Evolutionary conservation across 2,797 vertebrate genomes (phyloP).

Genomic region (Nannoperca obscura): DNA sequence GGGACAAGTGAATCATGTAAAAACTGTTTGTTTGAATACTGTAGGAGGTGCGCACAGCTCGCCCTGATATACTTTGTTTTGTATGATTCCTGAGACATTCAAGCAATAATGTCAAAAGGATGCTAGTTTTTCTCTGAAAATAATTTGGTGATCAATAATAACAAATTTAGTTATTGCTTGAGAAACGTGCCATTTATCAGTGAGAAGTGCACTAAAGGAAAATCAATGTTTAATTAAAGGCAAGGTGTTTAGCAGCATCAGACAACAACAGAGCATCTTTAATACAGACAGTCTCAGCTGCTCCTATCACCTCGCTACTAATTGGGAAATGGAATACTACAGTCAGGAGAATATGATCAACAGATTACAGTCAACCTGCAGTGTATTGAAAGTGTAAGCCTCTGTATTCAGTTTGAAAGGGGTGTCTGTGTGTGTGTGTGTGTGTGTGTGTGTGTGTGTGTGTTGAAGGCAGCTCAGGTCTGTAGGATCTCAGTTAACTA

Average conservation of each 20-base stretch:
- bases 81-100: not conserved
- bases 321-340: constrained; percentile 15
- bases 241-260: constrained; percentile 70
- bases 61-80: no score
- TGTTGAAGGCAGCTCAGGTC: constrained; percentile 7
- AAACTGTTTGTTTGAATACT: no score
- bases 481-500: constrained; percentile 14
- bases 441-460: not conserved
- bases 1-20: not conserved
- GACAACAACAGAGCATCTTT: constrained; percentile 54
- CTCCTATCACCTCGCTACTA: constrained; percentile 32
- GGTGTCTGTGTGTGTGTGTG: not conserved
- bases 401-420: not conserved
- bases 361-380: constrained; percentile 2
- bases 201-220: constrained; percentile 64
- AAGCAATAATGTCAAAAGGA: constrained; percentile 23
- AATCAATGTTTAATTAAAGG: constrained; percentile 84
- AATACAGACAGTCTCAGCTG: constrained; percentile 60
- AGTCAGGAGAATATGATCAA: not conserved
- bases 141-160: constrained; percentile 55
- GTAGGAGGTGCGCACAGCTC: no score
- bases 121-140: constrained; percentile 22
- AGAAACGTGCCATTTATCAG: constrained; percentile 74
- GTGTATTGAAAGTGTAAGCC: not conserved
- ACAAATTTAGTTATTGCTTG: constrained; percentile 67